These are phyloP conservation scores for Drosophila miranda DNA, from an alignment of 1,140 invertebrate genomes.

Conservation along the genomic window DNA sequence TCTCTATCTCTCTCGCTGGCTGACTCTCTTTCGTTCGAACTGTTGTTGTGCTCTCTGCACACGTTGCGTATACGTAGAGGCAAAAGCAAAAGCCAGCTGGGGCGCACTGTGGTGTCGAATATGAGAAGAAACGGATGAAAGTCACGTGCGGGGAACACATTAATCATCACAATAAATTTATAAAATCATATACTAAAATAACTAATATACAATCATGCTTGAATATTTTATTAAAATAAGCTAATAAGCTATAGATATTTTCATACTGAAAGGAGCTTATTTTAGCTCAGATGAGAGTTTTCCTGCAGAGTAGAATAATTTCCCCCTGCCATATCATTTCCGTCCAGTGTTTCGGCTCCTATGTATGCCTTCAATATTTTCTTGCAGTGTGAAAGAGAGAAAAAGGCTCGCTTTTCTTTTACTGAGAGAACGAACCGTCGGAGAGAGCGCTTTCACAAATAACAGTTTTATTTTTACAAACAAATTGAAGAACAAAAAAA, in stretches of 20 bases:
- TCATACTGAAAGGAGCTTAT: neutral
- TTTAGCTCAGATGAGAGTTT: neutral
- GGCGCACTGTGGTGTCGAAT: constrained; percentile 32
- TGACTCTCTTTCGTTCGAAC: constrained; percentile 7
- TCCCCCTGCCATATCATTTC: neutral
- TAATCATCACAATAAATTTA: too few species aligned
- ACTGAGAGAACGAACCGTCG: constrained; percentile 1
- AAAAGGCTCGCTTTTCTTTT: constrained; percentile 25
- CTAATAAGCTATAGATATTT: neutral
- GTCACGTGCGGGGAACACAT: too few species aligned
- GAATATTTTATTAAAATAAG: too few species aligned
- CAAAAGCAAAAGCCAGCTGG: constrained; percentile 32
- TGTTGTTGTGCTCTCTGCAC: constrained; percentile 10
- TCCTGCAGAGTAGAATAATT: too few species aligned
- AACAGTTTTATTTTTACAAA: constrained; percentile 70
- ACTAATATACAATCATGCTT: neutral
- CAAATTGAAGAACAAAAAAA: constrained; percentile 39
- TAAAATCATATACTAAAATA: too few species aligned
- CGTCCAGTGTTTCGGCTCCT: constrained; percentile 15
- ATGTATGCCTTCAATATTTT: constrained; percentile 15
- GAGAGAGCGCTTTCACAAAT: constrained; percentile 43
- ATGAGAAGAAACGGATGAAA: neutral
- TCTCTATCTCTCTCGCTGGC: constrained; percentile 23
- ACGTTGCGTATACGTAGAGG: constrained; percentile 62
- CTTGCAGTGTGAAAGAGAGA: constrained; percentile 45